Evolutionary conservation across 92 coral and sea anemone species (phyloP).

Genomic region (Scolanthus callimorphus): DNA sequence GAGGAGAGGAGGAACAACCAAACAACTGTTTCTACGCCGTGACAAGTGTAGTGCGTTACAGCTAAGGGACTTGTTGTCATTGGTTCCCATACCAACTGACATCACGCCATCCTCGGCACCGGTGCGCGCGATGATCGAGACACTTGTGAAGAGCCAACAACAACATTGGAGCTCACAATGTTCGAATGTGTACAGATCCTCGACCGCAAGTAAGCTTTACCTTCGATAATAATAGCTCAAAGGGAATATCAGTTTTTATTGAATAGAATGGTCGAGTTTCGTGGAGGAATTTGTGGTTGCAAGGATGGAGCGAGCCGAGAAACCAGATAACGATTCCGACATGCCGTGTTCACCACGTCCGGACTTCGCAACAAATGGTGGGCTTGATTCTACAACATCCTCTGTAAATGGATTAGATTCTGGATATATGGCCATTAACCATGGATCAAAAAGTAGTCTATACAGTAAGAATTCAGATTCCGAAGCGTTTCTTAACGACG

Average conservation of each 20-base stretch:
- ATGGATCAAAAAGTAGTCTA: neutral
- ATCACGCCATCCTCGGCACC: no score
- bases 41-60: no score
- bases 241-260: neutral
- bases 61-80: no score
- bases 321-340: neutral
- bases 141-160: no score
- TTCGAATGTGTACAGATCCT: no score
- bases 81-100: no score
- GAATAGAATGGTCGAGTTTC: neutral
- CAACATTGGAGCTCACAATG: no score
- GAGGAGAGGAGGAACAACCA: no score
- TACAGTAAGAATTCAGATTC: constrained; percentile 15
- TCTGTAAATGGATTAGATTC: no score
- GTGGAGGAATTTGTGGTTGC: neutral
- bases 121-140: no score
- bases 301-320: neutral
- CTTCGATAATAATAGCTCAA: neutral
- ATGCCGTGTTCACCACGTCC: constrained; percentile 34
- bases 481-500: constrained; percentile 15
- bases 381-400: constrained; percentile 22
- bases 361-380: neutral
- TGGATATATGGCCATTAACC: constrained; percentile 1
- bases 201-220: neutral
- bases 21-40: no score